Percentiles rank a stretch among this genome's conserved stretches.
phyloP scores from a whole-genome alignment of 2,888 invertebrate genomes.

The Drosophila sordidula region DNA sequence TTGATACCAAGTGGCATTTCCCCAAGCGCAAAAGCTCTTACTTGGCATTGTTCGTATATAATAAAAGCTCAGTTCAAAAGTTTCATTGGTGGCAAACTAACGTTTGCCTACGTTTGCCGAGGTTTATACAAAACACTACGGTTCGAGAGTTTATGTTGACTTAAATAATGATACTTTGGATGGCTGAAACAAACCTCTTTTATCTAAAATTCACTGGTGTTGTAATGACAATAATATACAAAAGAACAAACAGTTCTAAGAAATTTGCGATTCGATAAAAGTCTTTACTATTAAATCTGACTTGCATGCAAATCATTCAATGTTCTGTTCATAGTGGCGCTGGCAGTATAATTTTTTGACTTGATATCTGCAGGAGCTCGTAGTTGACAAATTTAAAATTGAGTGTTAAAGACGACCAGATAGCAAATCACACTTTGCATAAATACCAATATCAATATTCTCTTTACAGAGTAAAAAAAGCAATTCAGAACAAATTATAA shows the following conservation, averaged over 20 bases:
- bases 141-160: conserved; percentile 5
- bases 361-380: no score
- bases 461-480: neutral
- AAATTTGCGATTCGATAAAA: conserved; percentile 2
- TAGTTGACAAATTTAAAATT: no score
- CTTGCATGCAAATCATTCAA: conserved; percentile 2
- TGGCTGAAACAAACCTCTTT: neutral
- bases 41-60: conserved; percentile 9
- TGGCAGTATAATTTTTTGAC: no score
- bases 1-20: conserved; percentile 18
- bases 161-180: neutral
- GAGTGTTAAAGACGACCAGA: neutral
- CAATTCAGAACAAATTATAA: conserved; percentile 2
- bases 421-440: neutral
- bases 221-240: neutral
- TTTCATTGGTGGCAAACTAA: conserved; percentile 25
- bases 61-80: conserved; percentile 41
- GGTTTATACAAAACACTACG: conserved; percentile 7
- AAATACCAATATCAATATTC: neutral
- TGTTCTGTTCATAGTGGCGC: no score
- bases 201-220: neutral
- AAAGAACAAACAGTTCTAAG: neutral
- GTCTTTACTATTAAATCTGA: neutral
- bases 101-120: neutral
- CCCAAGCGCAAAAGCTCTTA: conserved; percentile 28